Percentiles rank a stretch among this genome's conserved stretches.
These are phyloP conservation scores for Hydropotes inermis DNA, from an alignment of 2,113 vertebrate genomes.

Conservation along the genomic window DNA sequence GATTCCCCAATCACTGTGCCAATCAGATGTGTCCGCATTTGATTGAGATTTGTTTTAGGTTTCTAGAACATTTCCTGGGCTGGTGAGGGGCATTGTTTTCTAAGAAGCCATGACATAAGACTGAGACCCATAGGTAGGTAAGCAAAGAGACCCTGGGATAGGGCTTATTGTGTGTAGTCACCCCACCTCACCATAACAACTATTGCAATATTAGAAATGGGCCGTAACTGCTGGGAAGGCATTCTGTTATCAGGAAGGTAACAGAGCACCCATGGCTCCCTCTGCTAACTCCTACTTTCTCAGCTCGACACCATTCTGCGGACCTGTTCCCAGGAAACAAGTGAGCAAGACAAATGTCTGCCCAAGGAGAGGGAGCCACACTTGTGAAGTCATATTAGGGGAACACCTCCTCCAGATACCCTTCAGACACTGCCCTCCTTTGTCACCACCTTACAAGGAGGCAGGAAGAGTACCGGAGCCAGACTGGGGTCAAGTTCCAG, in stretches of 20 bases:
- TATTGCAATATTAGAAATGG: neutral
- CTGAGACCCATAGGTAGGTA: neutral
- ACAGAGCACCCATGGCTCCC: neutral
- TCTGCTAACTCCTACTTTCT: neutral
- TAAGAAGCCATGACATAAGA: neutral
- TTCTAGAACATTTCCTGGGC: neutral
- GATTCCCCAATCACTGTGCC: neutral
- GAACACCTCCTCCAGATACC: neutral
- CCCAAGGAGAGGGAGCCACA: neutral
- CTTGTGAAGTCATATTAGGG: neutral
- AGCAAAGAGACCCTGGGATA: rapidly evolving
- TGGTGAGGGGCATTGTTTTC: neutral
- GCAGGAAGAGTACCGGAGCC: neutral
- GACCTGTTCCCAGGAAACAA: neutral
- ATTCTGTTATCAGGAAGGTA: neutral
- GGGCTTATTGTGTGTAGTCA: neutral
- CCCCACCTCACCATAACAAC: neutral
- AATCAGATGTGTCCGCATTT: neutral
- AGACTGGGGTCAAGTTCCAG: neutral
- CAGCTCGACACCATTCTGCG: neutral
- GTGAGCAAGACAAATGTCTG: neutral
- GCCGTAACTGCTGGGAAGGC: neutral
- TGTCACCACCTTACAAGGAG: neutral
- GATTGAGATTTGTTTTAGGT: neutral
- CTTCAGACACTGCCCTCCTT: neutral